These are phyloP conservation scores for Brachyhypopomus gauderio DNA, from an alignment of 2,113 vertebrate genomes.

Conservation along the genomic window DNA sequence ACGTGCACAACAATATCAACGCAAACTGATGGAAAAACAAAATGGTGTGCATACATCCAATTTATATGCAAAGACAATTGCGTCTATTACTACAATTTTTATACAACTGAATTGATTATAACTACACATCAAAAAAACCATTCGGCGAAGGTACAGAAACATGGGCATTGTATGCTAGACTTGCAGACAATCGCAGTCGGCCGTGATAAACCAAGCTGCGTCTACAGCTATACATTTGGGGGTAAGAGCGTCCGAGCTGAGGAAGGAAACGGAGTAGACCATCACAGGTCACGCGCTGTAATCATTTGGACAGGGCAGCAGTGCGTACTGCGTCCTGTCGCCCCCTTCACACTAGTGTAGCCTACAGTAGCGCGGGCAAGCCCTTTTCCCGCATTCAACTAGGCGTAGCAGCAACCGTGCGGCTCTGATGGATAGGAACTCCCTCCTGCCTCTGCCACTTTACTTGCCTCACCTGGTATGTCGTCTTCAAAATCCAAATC, in stretches of 20 bases:
- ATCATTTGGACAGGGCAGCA: slow-evolving; percentile 59
- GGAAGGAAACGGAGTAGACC: slow-evolving; percentile 30
- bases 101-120: background rate
- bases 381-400: slow-evolving; percentile 78
- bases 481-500: slow-evolving; percentile 85
- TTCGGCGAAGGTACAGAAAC: background rate
- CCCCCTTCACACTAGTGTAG: slow-evolving; percentile 57
- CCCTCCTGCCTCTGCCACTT: slow-evolving; percentile 47
- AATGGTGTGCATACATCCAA: slow-evolving; percentile 34
- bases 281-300: slow-evolving; percentile 17
- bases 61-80: slow-evolving; percentile 43
- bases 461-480: slow-evolving; percentile 79
- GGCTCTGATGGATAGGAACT: slow-evolving; percentile 71
- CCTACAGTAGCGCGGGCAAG: slow-evolving; percentile 68
- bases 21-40: slow-evolving; percentile 7
- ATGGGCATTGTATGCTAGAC: background rate
- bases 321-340: slow-evolving; percentile 63
- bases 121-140: background rate
- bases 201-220: too few relatives aligned
- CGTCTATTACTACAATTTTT: background rate
- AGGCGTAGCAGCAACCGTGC: slow-evolving; percentile 70
- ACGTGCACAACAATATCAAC: background rate
- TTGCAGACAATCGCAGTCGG: slow-evolving; percentile 8
- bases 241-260: slow-evolving; percentile 16
- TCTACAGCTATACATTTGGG: background rate